These are phyloP conservation scores for Ceratothoa steindachneri DNA, from an alignment of 2,888 invertebrate genomes.

Conservation along the genomic window DNA sequence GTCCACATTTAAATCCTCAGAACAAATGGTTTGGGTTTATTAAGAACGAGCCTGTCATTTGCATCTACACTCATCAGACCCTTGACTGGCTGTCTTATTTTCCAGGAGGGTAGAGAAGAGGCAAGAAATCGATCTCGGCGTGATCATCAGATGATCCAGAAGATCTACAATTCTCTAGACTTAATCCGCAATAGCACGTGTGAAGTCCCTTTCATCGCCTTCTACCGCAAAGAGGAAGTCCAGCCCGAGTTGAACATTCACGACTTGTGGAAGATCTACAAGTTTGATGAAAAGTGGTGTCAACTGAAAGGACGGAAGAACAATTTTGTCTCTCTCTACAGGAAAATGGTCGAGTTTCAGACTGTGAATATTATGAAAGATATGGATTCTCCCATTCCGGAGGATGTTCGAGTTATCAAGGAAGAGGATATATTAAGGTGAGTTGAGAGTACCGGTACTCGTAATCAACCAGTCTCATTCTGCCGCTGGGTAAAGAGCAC, in stretches of 20 bases:
- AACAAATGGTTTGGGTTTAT: no score
- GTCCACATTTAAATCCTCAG: no score
- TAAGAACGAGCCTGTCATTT: no score
- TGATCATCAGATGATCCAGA: slow-evolving; percentile 52
- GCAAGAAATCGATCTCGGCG: slow-evolving; percentile 24
- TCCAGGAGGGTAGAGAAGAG: slow-evolving; percentile 44
- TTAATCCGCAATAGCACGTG: slow-evolving; percentile 92
- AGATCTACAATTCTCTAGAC: slow-evolving; percentile 88
- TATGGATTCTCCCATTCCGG: slow-evolving; percentile 77
- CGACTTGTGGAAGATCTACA: slow-evolving; percentile 97
- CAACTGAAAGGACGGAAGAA: slow-evolving; percentile 79
- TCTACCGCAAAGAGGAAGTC: slow-evolving; percentile 96
- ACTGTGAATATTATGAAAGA: slow-evolving; percentile 74
- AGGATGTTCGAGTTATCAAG: slow-evolving; percentile 72
- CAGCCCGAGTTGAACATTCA: slow-evolving; percentile 89
- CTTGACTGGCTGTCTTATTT: no score
- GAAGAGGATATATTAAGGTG: slow-evolving; percentile 79
- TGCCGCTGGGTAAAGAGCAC: no score
- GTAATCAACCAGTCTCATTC: no score
- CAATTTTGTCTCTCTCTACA: slow-evolving; percentile 73
- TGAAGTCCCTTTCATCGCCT: slow-evolving; percentile 97
- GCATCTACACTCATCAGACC: no score
- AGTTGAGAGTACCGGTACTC: no score
- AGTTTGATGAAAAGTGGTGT: slow-evolving; percentile 90
- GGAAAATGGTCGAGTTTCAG: slow-evolving; percentile 89